Base-by-base conservation (phyloP, 2,797 vertebrate genomes). In the Myotis daubentonii region DNA sequence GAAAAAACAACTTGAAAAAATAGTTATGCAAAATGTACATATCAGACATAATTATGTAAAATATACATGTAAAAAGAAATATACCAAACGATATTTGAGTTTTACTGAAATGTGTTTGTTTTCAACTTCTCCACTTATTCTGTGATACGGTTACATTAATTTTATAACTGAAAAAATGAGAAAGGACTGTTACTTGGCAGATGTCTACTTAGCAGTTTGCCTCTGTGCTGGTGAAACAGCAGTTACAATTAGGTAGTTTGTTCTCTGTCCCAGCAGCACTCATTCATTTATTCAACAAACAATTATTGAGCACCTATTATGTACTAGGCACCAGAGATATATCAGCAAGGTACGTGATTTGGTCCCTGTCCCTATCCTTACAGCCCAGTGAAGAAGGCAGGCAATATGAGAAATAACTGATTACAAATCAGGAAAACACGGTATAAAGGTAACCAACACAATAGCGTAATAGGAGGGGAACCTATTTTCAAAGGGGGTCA, bases 131-230 rank as follows among this genome's bases (percentile, higher is more conserved):
- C 41, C 55, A 5, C 20, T 75, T 89, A 88, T 36, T 80, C 62
- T 41, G 28, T 80, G 36, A 83, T 47, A 49, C 20, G 53, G 3
- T 88, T 60, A 68, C 15, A 81, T 60, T 81, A 60, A 55, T 49
- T 89, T 86, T 88, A 20, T 41, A 86, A 93, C 17, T 71, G n/a
- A 70, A 94, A 84, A 87, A 80, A 86, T 57, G 70, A 66, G 68
- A 86, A 86, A 60, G 6, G 38, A 86, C 53, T 81, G 38, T 89
- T 81, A 92, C 72, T 68, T 72, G n/a, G 20, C 16, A 84, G 57
- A 41, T 55, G 33, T 10, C 53, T 89, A 76, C 44, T 76, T 85
- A 89, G 41, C 55, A 82, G 11, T 82, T 89, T 78, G 38, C 12
- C 17, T 81, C 70, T 72, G 38, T 82, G 38, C 41, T 92, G 36